Evolutionary conservation across 2,888 invertebrate species (phyloP).

Genomic region (Philonicus albiceps): DNA sequence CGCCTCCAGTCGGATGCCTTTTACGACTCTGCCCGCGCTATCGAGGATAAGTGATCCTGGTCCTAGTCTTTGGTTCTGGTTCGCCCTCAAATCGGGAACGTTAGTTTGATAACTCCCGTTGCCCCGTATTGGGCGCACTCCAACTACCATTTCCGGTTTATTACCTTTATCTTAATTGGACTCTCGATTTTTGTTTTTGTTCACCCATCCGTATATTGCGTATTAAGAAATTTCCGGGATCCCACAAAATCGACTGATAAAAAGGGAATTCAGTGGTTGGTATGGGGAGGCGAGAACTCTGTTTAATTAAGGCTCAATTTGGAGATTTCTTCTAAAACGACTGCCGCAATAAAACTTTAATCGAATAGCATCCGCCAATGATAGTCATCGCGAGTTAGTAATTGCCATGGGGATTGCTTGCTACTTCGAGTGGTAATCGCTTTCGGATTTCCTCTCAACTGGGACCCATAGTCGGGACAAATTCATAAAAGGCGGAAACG

Average conservation of each 20-base stretch:
- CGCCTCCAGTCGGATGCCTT: constrained; percentile 3
- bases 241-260: not conserved
- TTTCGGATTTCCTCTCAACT: not conserved
- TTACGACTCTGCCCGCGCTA: not conserved
- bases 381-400: not conserved
- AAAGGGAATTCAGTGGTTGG: not conserved
- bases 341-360: not conserved
- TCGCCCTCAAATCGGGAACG: not conserved
- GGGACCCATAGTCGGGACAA: not conserved
- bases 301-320: not conserved
- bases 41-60: not conserved
- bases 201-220: not conserved
- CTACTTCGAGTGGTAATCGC: not conserved
- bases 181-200: not conserved
- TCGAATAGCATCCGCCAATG: not conserved
- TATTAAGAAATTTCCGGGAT: not conserved
- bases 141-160: not conserved
- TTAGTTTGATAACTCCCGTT: constrained; percentile 2
- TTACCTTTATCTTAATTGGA: constrained; percentile 34
- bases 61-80: not conserved
- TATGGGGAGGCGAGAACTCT: not conserved
- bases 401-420: not conserved
- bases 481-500: not conserved
- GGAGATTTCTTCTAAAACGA: not conserved
- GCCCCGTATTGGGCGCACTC: not conserved